Percentiles rank a stretch among this genome's conserved stretches.
Conservation (phyloP, 2,797 vertebrate species). For the Lithobates pipiens region DNA sequence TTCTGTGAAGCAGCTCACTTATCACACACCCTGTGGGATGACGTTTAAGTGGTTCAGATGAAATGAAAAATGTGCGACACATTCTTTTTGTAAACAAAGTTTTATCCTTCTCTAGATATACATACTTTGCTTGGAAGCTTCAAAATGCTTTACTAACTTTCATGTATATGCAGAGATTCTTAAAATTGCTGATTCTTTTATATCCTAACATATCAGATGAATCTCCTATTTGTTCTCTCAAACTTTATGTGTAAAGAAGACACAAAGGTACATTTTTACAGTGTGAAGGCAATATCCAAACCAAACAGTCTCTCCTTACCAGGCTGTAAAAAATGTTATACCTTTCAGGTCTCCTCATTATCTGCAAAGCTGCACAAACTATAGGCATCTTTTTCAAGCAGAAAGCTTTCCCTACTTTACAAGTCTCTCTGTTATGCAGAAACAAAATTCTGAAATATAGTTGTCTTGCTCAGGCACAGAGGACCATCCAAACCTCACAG, state of each 20-base stretch:
- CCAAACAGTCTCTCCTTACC: background rate
- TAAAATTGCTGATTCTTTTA: too few relatives aligned
- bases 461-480: background rate
- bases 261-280: too few relatives aligned
- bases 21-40: constrained; percentile 39
- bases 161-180: background rate
- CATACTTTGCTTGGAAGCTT: background rate
- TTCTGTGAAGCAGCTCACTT: constrained; percentile 55
- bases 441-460: background rate
- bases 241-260: too few relatives aligned
- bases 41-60: constrained; percentile 16
- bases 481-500: background rate
- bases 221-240: too few relatives aligned
- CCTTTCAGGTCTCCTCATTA: background rate
- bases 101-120: background rate
- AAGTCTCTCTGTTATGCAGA: background rate
- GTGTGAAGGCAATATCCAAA: too few relatives aligned
- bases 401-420: background rate
- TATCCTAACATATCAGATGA: too few relatives aligned
- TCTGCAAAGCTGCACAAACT: background rate
- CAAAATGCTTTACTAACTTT: background rate
- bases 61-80: constrained; percentile 24
- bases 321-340: background rate
- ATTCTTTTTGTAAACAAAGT: background rate
- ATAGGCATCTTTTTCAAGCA: too few relatives aligned